Percentiles rank a stretch among this genome's conserved stretches.
Evolutionary conservation across 92 coral and sea anemone genomes (phyloP).

Genomic region (Virgularia gustaviana): DNA sequence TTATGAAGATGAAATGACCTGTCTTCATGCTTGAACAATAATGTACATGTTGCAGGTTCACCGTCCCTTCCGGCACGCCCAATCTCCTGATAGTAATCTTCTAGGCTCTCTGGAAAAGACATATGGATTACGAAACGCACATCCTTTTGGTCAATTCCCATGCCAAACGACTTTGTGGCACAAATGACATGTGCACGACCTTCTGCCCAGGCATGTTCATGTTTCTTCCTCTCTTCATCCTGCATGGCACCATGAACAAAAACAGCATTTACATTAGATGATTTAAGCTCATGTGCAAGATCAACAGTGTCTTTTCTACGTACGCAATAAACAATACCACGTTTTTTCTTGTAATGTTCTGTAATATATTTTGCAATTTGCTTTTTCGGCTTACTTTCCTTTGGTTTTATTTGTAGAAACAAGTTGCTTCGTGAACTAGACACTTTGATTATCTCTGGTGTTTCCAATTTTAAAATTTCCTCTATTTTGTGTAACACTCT

Average conservation of each 20-base stretch:
- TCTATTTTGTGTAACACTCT: neutral
- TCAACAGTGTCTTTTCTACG: constrained; percentile 44
- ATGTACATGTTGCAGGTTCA: constrained; percentile 40
- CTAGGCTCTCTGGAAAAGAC: constrained; percentile 36
- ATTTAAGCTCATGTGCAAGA: constrained; percentile 35
- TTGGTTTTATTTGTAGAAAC: constrained; percentile 26
- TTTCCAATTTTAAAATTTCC: constrained; percentile 8
- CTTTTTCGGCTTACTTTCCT: constrained; percentile 38
- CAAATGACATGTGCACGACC: constrained; percentile 45
- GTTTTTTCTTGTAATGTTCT: constrained; percentile 30
- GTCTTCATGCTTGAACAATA: constrained; percentile 46
- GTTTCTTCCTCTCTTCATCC: constrained; percentile 33
- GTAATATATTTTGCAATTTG: constrained; percentile 33
- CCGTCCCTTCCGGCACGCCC: constrained; percentile 49
- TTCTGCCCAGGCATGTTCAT: constrained; percentile 24
- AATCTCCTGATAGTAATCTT: constrained; percentile 48
- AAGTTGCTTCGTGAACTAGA: constrained; percentile 25
- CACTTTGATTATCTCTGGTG: constrained; percentile 7
- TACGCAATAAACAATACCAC: constrained; percentile 55
- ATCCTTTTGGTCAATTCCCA: constrained; percentile 38
- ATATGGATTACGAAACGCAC: constrained; percentile 39
- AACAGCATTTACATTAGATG: constrained; percentile 4
- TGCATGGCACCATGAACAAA: constrained; percentile 37
- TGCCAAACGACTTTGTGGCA: constrained; percentile 47
- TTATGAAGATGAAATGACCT: constrained; percentile 48